Conservation (phyloP, 1,140 invertebrate species). For the Mycetomoellerius zeteki region DNA sequence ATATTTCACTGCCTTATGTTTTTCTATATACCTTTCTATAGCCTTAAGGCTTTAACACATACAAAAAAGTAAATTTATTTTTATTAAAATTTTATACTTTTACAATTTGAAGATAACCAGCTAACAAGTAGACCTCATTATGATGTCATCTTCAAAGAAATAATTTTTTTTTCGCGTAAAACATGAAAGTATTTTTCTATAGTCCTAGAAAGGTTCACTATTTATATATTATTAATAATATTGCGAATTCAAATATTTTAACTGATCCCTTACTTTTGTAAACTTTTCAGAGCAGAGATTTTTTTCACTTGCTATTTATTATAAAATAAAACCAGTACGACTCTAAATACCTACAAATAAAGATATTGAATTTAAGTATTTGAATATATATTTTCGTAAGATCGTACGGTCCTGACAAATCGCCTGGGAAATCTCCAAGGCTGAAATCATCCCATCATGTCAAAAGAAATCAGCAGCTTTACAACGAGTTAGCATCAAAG, state of each 20-base stretch:
- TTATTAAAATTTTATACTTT: background rate
- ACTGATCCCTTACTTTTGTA: background rate
- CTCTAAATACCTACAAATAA: background rate
- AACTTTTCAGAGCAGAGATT: background rate
- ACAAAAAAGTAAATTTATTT: no score
- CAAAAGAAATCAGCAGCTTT: constrained; percentile 21
- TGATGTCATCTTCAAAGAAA: background rate
- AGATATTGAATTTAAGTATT: background rate
- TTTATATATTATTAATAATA: background rate
- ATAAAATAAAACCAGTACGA: background rate
- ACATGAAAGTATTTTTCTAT: background rate
- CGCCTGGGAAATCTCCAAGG: background rate
- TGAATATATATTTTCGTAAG: background rate
- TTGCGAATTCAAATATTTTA: background rate
- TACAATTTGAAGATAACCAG: background rate
- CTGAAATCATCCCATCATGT: background rate
- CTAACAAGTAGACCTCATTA: background rate
- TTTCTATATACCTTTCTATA: no score
- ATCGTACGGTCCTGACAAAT: background rate
- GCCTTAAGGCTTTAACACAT: no score
- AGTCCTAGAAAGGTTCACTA: no score
- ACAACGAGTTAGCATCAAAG: constrained; percentile 53
- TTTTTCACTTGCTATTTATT: background rate
- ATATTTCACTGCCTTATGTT: no score
- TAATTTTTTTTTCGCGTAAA: background rate